Evolutionary conservation across 2,888 invertebrate species (phyloP).

Genomic region (Nasonia oneida): DNA sequence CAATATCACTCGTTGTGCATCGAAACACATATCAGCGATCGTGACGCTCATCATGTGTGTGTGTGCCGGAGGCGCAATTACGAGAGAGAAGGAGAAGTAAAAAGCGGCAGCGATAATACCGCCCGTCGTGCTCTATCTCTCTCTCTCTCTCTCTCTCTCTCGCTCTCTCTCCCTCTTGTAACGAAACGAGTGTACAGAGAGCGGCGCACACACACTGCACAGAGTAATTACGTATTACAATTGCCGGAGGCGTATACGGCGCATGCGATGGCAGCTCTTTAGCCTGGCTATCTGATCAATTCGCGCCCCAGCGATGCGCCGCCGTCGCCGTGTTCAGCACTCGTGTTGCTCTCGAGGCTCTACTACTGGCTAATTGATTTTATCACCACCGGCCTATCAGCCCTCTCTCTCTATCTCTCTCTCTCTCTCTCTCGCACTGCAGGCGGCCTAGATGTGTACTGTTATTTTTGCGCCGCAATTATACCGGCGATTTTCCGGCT

Average conservation of each 20-base stretch:
- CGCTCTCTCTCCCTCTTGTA: neutral
- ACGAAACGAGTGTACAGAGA: neutral
- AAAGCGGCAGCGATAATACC: neutral
- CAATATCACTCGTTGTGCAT: neutral
- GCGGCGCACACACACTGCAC: neutral
- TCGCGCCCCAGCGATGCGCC: conserved; percentile 7
- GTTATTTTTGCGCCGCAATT: neutral
- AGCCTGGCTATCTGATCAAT: neutral
- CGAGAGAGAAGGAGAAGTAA: conserved; percentile 38
- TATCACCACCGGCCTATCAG: neutral
- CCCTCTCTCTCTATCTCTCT: neutral
- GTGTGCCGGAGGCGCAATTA: conserved; percentile 37
- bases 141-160: neutral
- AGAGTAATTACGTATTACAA: conserved; percentile 53
- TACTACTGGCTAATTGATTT: conserved; percentile 11
- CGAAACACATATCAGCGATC: neutral
- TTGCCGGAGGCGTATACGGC: conserved; percentile 1
- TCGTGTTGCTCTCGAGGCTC: neutral
- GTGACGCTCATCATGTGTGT: neutral
- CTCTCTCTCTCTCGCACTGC: neutral
- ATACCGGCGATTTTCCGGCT: neutral
- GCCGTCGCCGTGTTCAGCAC: neutral
- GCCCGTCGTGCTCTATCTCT: neutral
- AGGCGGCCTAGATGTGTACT: neutral
- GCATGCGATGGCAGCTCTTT: conserved; percentile 8